These are phyloP conservation scores for Zapornia atra DNA, from an alignment of 2,113 vertebrate genomes.

Conservation along the genomic window DNA sequence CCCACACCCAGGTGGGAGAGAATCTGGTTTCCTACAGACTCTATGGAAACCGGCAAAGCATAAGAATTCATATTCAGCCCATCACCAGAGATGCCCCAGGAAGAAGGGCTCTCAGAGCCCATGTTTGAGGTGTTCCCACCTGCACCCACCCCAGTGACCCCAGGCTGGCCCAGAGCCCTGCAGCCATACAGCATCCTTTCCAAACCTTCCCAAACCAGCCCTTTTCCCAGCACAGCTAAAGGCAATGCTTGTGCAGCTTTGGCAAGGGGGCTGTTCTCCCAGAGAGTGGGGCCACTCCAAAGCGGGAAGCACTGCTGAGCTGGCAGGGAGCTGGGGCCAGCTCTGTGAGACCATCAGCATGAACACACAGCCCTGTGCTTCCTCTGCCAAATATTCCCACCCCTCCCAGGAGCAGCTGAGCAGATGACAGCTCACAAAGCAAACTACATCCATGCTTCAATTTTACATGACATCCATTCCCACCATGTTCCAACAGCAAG, in stretches of 20 bases:
- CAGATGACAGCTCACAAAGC: neutral
- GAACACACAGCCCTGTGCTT: neutral
- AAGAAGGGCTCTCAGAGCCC: fast-evolving
- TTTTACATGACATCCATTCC: neutral
- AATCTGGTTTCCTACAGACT: neutral
- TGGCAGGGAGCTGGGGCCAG: neutral
- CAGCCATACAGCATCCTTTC: neutral
- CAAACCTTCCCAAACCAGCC: neutral
- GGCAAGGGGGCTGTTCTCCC: neutral
- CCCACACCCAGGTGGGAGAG: fast-evolving
- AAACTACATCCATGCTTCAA: neutral
- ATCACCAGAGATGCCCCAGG: neutral
- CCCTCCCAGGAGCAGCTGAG: neutral
- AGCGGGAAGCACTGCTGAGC: neutral
- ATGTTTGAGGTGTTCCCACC: neutral
- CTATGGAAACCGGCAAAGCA: neutral
- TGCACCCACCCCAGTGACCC: neutral
- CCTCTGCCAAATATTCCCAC: neutral
- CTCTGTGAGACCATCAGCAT: neutral
- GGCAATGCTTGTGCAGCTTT: neutral
- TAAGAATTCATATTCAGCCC: fast-evolving
- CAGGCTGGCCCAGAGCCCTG: neutral
- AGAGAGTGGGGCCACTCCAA: neutral
- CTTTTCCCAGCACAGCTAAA: neutral
- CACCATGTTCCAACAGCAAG: neutral